Base-by-base conservation (phyloP, 2,113 vertebrate species). In the Lutjanus erythropterus region DNA sequence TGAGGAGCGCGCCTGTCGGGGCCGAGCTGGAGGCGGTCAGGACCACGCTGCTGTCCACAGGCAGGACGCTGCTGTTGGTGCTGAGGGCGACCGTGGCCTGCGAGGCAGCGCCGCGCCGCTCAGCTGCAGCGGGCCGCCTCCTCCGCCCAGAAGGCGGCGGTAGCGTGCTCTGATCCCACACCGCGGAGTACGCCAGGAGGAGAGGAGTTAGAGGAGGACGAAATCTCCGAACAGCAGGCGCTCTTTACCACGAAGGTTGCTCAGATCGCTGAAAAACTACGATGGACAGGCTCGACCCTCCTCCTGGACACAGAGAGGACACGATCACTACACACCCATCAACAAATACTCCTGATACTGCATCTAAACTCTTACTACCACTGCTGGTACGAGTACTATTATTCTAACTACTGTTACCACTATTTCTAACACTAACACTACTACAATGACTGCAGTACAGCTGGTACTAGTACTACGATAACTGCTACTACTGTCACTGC, bases 81-180 rank as follows among this genome's bases (percentile, higher is more conserved):
- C 94, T 96, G 39, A 96, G 62, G 18, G 92, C 74, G 2, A 97
- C 75, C 0, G 9, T 3, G 0, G 92, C 95, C 0, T 27, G 25
- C 0, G 23, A 0, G 96, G 96, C 39, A 95, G 66, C 5, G 15
- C 2, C 0, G 75, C 12, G 0, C 62, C 62, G 3, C 21, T 19
- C 29, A 86, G 68, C 0, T 62, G 11, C 6, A 89, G 11, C 0
- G 0, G 4, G 8, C 27, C 0, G 9, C 9, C 4, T 58, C 25
- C 0, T 71, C 15, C 0, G 71, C 86, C 52, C 95, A 95, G 88
- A 97, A 93, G 39, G 94, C 90, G 0, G 93, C 92, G 9, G 87
- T 91, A 97, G 0, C 96, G 95, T 55, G 15, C 94, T 97, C 91
- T 97, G 97, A 78, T 98, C 97, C 97, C 97, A 98, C 4, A 62